phyloP scores from a whole-genome alignment of 2,888 invertebrate species.

The Pomacea canaliculata region DNA sequence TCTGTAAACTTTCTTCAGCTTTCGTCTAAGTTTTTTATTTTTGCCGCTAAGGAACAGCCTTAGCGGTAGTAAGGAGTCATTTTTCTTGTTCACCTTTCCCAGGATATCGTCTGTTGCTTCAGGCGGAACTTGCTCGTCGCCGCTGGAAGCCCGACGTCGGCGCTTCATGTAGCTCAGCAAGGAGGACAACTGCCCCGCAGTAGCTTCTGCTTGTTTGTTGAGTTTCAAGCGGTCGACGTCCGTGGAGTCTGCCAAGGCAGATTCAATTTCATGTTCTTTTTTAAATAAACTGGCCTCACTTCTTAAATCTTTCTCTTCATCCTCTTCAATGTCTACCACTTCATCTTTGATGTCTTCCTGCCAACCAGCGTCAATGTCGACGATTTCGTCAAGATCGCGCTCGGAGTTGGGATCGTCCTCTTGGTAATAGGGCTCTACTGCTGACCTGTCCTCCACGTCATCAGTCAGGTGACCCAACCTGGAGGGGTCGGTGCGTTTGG shows the following conservation, averaged over 20 bases:
- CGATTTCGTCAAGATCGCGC: slow-evolving; percentile 17
- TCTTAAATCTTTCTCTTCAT: slow-evolving; percentile 14
- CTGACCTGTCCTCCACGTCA: slow-evolving; percentile 31
- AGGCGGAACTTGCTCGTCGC: not conserved
- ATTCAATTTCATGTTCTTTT: slow-evolving; percentile 32
- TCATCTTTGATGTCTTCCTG: slow-evolving; percentile 25
- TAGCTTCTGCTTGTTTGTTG: not conserved
- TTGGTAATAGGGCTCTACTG: slow-evolving; percentile 23
- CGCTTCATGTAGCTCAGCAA: slow-evolving; percentile 23
- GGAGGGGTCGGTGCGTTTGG: slow-evolving; percentile 35
- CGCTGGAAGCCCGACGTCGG: slow-evolving; percentile 18
- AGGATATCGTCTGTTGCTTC: not conserved
- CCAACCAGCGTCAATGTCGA: slow-evolving; percentile 4
- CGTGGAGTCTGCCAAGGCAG: not conserved
- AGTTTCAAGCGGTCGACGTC: not conserved
- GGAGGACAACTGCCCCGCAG: not conserved
- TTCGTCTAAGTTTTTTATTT: slow-evolving; percentile 30
- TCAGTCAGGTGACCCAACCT: slow-evolving; percentile 13
- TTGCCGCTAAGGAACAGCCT: slow-evolving; percentile 23
- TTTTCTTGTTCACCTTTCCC: slow-evolving; percentile 11
- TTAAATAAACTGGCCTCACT: slow-evolving; percentile 12
- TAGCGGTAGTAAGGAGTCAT: slow-evolving; percentile 22
- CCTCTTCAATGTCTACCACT: slow-evolving; percentile 23
- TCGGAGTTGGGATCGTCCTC: slow-evolving; percentile 29
- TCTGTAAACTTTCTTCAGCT: slow-evolving; percentile 32